Percentiles rank a stretch among this genome's conserved stretches.
phyloP scores from a whole-genome alignment of 2,797 vertebrate genomes.

The Eupleurogrammus muticus region DNA sequence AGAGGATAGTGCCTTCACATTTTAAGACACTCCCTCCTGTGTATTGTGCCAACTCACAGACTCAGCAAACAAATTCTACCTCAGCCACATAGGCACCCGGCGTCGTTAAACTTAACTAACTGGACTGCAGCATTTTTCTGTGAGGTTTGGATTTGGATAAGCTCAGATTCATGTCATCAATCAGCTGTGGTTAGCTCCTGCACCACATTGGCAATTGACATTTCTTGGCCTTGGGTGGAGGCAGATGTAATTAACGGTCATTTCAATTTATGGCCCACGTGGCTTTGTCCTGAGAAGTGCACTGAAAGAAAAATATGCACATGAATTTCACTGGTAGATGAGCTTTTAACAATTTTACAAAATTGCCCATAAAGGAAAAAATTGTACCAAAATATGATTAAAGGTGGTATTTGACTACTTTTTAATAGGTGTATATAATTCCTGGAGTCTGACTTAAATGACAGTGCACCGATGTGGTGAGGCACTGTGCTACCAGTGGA shows the following conservation, averaged over 20 bases:
- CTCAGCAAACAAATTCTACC: not conserved
- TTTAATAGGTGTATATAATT: too few relatives aligned
- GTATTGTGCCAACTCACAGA: not conserved
- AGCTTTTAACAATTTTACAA: not conserved
- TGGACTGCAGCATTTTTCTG: constrained; percentile 17
- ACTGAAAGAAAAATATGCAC: not conserved
- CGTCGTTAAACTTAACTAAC: not conserved
- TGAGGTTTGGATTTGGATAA: constrained; percentile 7
- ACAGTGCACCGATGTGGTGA: too few relatives aligned
- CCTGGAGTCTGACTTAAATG: too few relatives aligned
- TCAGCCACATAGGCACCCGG: not conserved
- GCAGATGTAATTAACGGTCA: constrained; percentile 42
- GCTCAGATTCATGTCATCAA: constrained; percentile 15
- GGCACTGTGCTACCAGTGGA: too few relatives aligned
- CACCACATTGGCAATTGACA: constrained; percentile 39
- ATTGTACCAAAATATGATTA: too few relatives aligned
- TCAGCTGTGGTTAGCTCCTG: constrained; percentile 17
- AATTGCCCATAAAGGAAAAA: too few relatives aligned
- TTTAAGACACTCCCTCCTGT: too few relatives aligned
- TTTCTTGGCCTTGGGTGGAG: constrained; percentile 26
- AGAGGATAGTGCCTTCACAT: too few relatives aligned
- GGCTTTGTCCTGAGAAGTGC: constrained; percentile 14
- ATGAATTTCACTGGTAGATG: not conserved
- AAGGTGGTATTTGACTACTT: too few relatives aligned
- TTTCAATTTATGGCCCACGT: constrained; percentile 5